Percentiles rank a stretch among this genome's conserved stretches.
phyloP scores from a whole-genome alignment of 1,140 invertebrate species.

The Zaprionus ornatus region DNA sequence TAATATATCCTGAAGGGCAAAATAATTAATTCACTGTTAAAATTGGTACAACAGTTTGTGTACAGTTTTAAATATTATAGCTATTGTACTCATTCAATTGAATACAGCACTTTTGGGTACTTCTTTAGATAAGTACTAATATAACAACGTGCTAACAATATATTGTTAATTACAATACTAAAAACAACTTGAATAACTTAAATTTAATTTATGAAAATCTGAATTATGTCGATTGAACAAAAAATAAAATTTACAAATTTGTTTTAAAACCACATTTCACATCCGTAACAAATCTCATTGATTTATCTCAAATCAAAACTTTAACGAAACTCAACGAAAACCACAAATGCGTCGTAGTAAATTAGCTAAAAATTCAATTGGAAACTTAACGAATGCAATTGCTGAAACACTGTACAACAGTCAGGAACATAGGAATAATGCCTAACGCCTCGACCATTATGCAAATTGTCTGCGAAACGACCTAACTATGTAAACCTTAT shows the following conservation, averaged over 20 bases:
- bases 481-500: constrained; percentile 67
- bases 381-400: not conserved
- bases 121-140: too few relatives aligned
- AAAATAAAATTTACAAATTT: not conserved
- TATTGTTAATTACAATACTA: too few relatives aligned
- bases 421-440: not conserved
- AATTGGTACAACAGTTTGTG: too few relatives aligned
- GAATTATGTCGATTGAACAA: too few relatives aligned
- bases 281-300: not conserved
- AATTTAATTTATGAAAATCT: too few relatives aligned
- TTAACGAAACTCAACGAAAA: not conserved
- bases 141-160: too few relatives aligned
- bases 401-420: not conserved
- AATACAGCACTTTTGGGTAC: too few relatives aligned
- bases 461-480: constrained; percentile 67
- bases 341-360: not conserved
- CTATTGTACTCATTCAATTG: too few relatives aligned
- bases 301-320: not conserved
- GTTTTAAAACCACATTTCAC: not conserved
- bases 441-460: constrained; percentile 51
- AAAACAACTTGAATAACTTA: too few relatives aligned
- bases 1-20: too few relatives aligned
- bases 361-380: not conserved
- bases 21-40: too few relatives aligned
- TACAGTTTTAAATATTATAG: too few relatives aligned